Evolutionary conservation across 64 coral and sea anemone genomes (phyloP).

Genomic region (Pocillopora verrucosa): DNA sequence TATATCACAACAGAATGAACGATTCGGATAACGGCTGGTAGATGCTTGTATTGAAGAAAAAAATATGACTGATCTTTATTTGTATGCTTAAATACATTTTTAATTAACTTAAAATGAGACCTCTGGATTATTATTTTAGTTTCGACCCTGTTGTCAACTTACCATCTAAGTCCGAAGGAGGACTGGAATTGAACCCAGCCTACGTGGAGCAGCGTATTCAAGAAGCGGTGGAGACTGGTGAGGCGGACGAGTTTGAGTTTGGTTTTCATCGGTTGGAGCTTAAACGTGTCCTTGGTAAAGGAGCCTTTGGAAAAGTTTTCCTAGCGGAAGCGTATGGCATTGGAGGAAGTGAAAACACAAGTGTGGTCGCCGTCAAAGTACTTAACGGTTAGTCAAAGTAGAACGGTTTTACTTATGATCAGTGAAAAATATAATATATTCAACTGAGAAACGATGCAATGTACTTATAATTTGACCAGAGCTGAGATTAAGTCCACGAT

Average conservation of each 20-base stretch:
- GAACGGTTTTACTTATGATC: too few relatives aligned
- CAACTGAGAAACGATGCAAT: background rate
- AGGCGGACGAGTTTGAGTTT: slow-evolving; percentile 86
- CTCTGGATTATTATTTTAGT: background rate
- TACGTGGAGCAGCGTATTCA: slow-evolving; percentile 91
- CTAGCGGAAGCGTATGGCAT: slow-evolving; percentile 84
- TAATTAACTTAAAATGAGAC: background rate
- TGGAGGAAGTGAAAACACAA: slow-evolving; percentile 27
- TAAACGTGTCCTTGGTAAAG: slow-evolving; percentile 73
- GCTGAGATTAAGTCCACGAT: too few relatives aligned
- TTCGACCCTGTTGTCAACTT: slow-evolving; percentile 57
- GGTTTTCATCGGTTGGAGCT: slow-evolving; percentile 86
- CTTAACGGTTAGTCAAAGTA: slow-evolving; percentile 66
- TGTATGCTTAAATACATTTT: too few relatives aligned
- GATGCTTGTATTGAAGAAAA: too few relatives aligned
- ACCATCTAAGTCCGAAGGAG: slow-evolving; percentile 57
- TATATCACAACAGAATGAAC: too few relatives aligned
- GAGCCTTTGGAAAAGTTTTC: slow-evolving; percentile 88
- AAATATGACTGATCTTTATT: too few relatives aligned
- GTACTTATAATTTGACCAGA: too few relatives aligned
- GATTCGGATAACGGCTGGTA: too few relatives aligned
- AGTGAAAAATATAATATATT: background rate
- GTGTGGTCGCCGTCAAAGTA: slow-evolving; percentile 78
- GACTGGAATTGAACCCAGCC: slow-evolving; percentile 88
- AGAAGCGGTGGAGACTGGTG: slow-evolving; percentile 80